phyloP scores from a whole-genome alignment of 1,140 invertebrate species.

The Ceratitis capitata region DNA sequence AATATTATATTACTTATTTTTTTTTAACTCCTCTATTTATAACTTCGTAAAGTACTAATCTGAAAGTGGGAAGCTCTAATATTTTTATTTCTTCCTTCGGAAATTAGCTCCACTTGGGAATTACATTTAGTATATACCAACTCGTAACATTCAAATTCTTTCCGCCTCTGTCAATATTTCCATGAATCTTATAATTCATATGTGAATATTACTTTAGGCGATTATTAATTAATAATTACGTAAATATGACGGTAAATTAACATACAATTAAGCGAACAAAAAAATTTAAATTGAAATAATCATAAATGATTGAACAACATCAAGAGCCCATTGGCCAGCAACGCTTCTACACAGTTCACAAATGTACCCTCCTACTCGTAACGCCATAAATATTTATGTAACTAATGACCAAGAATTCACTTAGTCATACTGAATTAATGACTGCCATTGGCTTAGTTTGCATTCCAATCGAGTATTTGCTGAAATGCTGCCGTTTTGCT shows the following conservation, averaged over 20 bases:
- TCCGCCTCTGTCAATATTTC: no score
- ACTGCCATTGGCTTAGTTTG: background rate
- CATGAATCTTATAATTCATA: no score
- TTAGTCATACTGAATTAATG: slow-evolving; percentile 12
- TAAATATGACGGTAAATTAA: background rate
- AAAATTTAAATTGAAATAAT: background rate
- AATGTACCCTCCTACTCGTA: no score
- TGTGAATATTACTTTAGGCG: no score
- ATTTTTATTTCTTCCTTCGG: no score
- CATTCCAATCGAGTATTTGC: background rate
- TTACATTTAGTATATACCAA: no score
- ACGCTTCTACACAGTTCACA: background rate
- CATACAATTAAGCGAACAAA: background rate
- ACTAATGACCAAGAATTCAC: background rate
- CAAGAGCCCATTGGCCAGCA: background rate
- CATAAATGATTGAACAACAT: background rate
- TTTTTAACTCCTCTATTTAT: no score
- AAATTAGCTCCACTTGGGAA: no score
- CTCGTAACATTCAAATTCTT: no score
- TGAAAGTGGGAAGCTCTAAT: no score
- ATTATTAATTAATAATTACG: background rate
- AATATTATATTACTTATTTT: no score
- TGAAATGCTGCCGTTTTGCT: slow-evolving; percentile 2
- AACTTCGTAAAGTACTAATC: no score
- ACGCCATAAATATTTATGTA: background rate